These are phyloP conservation scores for Ricordea florida DNA, from an alignment of 92 coral and sea anemone species.

Conservation along the genomic window DNA sequence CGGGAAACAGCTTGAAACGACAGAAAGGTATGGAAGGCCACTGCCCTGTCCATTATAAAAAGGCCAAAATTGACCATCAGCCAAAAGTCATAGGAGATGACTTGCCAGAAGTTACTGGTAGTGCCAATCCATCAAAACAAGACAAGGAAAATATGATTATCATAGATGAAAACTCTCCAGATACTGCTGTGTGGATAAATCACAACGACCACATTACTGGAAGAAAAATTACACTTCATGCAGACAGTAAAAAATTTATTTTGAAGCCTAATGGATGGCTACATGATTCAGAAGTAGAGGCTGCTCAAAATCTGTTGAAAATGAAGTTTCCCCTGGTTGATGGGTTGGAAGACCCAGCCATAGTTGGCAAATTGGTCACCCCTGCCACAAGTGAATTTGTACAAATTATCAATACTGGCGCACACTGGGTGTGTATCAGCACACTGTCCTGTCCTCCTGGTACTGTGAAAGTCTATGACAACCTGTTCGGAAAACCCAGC, in stretches of 20 bases:
- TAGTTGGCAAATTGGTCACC: too few relatives aligned
- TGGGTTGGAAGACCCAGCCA: too few relatives aligned
- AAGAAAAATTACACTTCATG: slow-evolving; percentile 5
- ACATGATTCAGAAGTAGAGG: too few relatives aligned
- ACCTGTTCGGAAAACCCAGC: slow-evolving; percentile 9
- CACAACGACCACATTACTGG: slow-evolving; percentile 8
- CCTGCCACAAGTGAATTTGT: too few relatives aligned
- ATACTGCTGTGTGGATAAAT: slow-evolving; percentile 21
- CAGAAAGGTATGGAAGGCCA: neutral
- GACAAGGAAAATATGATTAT: neutral
- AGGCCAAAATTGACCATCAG: neutral
- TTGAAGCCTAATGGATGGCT: too few relatives aligned
- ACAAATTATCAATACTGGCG: too few relatives aligned
- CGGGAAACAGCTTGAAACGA: slow-evolving; percentile 8
- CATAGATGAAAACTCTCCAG: slow-evolving; percentile 31
- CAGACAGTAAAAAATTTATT: neutral
- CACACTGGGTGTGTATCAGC: too few relatives aligned
- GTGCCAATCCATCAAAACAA: slow-evolving; percentile 3
- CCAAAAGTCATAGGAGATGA: slow-evolving; percentile 1
- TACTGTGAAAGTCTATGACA: slow-evolving; percentile 6
- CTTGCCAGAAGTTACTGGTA: neutral
- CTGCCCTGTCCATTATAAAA: neutral
- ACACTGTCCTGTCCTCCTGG: neutral
- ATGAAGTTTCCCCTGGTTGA: too few relatives aligned
- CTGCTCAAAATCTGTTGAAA: too few relatives aligned